phyloP scores from a whole-genome alignment of 2,797 vertebrate genomes.

The Danionella dracula region DNA sequence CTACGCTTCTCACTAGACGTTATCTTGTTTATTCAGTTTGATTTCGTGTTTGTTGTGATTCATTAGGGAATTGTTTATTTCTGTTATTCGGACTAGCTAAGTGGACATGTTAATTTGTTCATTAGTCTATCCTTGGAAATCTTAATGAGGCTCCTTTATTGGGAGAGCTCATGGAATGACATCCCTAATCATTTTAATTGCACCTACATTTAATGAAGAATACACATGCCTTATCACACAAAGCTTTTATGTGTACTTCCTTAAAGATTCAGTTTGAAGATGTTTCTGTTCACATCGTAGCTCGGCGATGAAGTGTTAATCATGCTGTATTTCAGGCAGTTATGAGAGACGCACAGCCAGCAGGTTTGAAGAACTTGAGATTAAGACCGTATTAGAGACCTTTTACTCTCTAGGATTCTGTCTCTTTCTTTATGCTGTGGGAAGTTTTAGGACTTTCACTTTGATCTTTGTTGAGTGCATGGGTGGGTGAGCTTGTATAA shows the following conservation, averaged over 20 bases:
- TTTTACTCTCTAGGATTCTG: too few species aligned
- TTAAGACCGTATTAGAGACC: not conserved
- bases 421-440: too few species aligned
- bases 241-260: not conserved
- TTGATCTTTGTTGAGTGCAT: too few species aligned
- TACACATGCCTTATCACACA: not conserved
- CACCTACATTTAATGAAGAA: not conserved
- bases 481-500: too few species aligned
- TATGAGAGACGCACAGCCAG: not conserved
- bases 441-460: too few species aligned
- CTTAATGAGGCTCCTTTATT: constrained; percentile 4
- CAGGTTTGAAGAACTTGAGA: not conserved
- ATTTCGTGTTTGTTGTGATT: not conserved
- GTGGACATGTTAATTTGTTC: constrained; percentile 19
- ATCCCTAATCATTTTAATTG: constrained; percentile 16
- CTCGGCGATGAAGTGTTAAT: constrained; percentile 8
- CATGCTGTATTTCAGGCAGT: constrained; percentile 4
- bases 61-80: not conserved
- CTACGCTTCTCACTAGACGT: not conserved
- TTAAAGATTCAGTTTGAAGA: not conserved
- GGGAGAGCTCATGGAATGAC: not conserved
- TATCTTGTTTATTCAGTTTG: not conserved
- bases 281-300: not conserved
- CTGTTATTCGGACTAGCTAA: constrained; percentile 8
- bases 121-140: not conserved